Evolutionary conservation across 23 tunicate species (phyloP).

Genomic region (Oikopleura dioica): DNA sequence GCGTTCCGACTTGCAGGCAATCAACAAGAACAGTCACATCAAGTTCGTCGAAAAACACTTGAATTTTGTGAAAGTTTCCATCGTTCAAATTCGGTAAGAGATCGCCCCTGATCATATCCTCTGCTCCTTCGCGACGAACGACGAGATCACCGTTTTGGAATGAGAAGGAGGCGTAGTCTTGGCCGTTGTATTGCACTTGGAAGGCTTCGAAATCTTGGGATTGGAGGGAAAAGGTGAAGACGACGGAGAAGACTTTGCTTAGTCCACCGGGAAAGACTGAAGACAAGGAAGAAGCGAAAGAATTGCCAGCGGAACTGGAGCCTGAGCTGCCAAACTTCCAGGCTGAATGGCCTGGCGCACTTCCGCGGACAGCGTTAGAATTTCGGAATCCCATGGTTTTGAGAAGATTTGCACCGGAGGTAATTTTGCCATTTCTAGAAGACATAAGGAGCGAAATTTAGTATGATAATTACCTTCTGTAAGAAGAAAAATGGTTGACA

Average conservation of each 20-base stretch:
- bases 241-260: neutral
- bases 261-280: neutral
- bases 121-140: neutral
- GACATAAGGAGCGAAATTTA: too few relatives aligned
- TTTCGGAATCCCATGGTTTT: too few relatives aligned
- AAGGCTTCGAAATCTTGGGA: neutral
- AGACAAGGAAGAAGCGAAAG: neutral
- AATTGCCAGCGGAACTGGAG: neutral
- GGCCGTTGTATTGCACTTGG: neutral
- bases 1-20: neutral
- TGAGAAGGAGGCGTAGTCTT: neutral
- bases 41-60: neutral
- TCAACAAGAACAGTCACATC: neutral
- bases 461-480: too few relatives aligned
- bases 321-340: neutral
- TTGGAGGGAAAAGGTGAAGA: neutral
- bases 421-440: constrained; percentile 1
- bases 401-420: neutral
- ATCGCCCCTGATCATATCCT: neutral
- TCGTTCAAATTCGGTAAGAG: neutral
- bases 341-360: neutral
- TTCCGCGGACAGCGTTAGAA: too few relatives aligned
- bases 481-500: too few relatives aligned
- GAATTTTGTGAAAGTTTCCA: neutral
- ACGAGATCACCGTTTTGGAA: neutral